These are phyloP conservation scores for Stenolophus ochropezus DNA, from an alignment of 2,888 invertebrate genomes.

Conservation along the genomic window DNA sequence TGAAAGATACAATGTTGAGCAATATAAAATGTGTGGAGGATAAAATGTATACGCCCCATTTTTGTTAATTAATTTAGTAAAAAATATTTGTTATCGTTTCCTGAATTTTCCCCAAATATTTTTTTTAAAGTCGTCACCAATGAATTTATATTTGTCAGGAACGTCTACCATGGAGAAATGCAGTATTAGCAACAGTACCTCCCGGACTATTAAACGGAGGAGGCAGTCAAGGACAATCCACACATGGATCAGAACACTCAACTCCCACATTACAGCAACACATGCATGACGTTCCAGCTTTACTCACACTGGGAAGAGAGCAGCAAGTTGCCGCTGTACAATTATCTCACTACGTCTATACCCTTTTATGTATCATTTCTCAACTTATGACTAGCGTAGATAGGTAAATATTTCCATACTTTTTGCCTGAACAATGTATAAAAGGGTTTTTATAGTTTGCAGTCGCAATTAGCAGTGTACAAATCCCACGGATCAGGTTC, in stretches of 20 bases:
- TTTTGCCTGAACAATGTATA: not conserved
- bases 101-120: too few relatives aligned
- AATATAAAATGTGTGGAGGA: too few relatives aligned
- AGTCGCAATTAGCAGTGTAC: slow-evolving; percentile 86
- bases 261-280: slow-evolving; percentile 59
- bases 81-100: too few relatives aligned
- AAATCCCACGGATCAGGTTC: slow-evolving; percentile 69
- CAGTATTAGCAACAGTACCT: slow-evolving; percentile 73
- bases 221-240: slow-evolving; percentile 61
- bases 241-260: slow-evolving; percentile 49
- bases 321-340: slow-evolving; percentile 86
- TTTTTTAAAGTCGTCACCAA: too few relatives aligned
- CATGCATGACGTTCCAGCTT: slow-evolving; percentile 71
- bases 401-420: slow-evolving; percentile 72
- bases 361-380: slow-evolving; percentile 89
- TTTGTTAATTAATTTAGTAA: too few relatives aligned
- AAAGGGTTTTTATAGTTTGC: slow-evolving; percentile 75
- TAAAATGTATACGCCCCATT: too few relatives aligned
- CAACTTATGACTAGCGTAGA: slow-evolving; percentile 93
- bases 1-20: too few relatives aligned
- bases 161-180: slow-evolving; percentile 74
- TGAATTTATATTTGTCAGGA: too few relatives aligned
- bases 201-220: slow-evolving; percentile 72
- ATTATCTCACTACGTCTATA: slow-evolving; percentile 90
- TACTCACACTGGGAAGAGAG: slow-evolving; percentile 75